Evolutionary conservation across 2,888 invertebrate species (phyloP), one percentile per base, ranked within the genome.

Genomic region (Gymnoscelis rufifasciata): DNA sequence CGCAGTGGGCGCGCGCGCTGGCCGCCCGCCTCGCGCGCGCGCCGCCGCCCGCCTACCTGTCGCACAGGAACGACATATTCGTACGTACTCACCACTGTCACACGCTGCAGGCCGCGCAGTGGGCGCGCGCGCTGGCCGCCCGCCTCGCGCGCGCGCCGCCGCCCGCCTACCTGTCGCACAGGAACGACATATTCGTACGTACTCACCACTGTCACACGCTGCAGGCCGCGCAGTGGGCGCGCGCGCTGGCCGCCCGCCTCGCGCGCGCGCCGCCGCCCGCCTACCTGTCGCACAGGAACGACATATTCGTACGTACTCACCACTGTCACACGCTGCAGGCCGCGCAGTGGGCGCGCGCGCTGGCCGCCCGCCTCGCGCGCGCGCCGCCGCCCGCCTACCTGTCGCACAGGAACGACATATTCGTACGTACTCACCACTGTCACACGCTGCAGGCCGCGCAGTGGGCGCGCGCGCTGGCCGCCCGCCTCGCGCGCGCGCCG

Each of bases 91-190:
- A 27, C n/a, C 10, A 5, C 1, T 27, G 27, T 12, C 29, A 11
- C 12, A 10, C 6, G 0, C 11, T 10, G 5, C 28, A 28, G n/a
- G 11, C 10, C 5, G 11, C n/a, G 28, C 28, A 28, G 28, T 11
- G n/a, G 10, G 3, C 28, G 31, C 95, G 94, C 74, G 92, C 92
- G 49, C 89, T 97, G 2, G 79, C 83, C 41, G 74, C 74, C 0
- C 58, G 78, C 0, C 76, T 83, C 1, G 70, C 75, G 13, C 67
- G 71, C 44, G 68, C 73, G 24, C 64, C 69, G 39, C 60, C 59
- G 4, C 70, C 73, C 46, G 59, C 69, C 13, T 69, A 72, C 61
- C 48, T 61, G 7, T 26, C 46, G 3, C 66, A 72, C 59, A 38
- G 80, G 0, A 64, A 60, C 1, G 62, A 60, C 1, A 79, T 82